Evolutionary conservation across 2,888 invertebrate genomes (phyloP), one percentile per base, ranked within the genome.

Genomic region (Blomia tropicalis): DNA sequence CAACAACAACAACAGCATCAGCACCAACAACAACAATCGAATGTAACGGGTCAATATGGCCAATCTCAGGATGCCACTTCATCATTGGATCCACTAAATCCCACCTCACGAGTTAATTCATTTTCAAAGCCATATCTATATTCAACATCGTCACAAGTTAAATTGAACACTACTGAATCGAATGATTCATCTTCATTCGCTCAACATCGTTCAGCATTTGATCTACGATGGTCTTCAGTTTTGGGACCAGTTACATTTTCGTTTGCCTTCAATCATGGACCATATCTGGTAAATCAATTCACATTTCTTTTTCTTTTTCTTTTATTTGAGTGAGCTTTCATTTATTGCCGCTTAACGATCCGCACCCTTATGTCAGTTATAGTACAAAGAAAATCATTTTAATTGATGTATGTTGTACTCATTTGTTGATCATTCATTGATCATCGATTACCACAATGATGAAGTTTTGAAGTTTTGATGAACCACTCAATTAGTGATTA

Each of bases 221-320:
- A 70, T 62, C 67, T 70, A 53, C 66, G 70, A 53, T 71, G 71
- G 71, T 65, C 67, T 2, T 75, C 80, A 67, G 69, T 75, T 23
- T 71, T 74, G 66, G 73, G 75, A 64, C 77, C 80, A 53, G 71
- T 80, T 64, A 75, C 78, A 63, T 77, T 80, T 25, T 79, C 79
- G 70, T 80, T 80, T 70, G 70, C 78, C 60, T 76, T 80, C 70
- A 78, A 80, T 70, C 80, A 80, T 70, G 70, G 80, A 51, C 81
- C 81, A 1, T 72, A 80, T 19, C 72, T 81, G 74, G 81, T 81
- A 71, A 80, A 79, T 77, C 7, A 5, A n/a, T n/a, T n/a, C n/a
- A n/a, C n/a, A 11, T 5, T 25, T 47, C 5, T 47, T 47, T 4
- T 47, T 47, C 7, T 25, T 47, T 4, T 47, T 51, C 17, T 51